Percentiles rank a stretch among this genome's conserved stretches.
Conservation (phyloP, 2,888 invertebrate species). For the Plusia festucae region DNA sequence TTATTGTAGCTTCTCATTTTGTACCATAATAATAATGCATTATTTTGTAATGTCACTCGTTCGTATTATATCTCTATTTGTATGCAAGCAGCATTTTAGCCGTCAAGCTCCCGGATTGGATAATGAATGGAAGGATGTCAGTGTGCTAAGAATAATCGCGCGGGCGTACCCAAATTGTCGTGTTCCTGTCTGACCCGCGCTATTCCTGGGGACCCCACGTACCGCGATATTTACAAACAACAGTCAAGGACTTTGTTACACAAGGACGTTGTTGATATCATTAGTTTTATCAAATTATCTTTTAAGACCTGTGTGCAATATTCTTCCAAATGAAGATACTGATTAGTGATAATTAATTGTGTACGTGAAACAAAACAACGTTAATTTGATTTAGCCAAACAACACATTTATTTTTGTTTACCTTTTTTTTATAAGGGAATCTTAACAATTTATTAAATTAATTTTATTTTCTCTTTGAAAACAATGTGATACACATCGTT, state of each 20-base stretch:
- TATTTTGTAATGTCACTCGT: not conserved
- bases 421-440: too few species aligned
- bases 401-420: too few species aligned
- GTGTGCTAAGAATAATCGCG: slow-evolving; percentile 50
- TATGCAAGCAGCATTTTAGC: slow-evolving; percentile 29
- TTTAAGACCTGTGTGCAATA: too few species aligned
- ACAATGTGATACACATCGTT: too few species aligned
- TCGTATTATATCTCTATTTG: not conserved
- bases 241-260: not conserved
- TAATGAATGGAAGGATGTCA: slow-evolving; percentile 58
- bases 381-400: not conserved
- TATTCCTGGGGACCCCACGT: slow-evolving; percentile 32
- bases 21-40: not conserved
- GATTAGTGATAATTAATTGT: too few species aligned
- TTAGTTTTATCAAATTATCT: too few species aligned
- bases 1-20: not conserved
- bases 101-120: slow-evolving; percentile 50
- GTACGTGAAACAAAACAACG: not conserved
- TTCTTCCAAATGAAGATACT: too few species aligned
- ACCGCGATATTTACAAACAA: slow-evolving; percentile 28
- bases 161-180: slow-evolving; percentile 39
- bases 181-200: slow-evolving; percentile 43
- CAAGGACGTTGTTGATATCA: too few species aligned
- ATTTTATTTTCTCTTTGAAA: too few species aligned
- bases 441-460: too few species aligned